Evolutionary conservation across 2,888 invertebrate genomes (phyloP).

Genomic region (Eupithecia abbreviata): DNA sequence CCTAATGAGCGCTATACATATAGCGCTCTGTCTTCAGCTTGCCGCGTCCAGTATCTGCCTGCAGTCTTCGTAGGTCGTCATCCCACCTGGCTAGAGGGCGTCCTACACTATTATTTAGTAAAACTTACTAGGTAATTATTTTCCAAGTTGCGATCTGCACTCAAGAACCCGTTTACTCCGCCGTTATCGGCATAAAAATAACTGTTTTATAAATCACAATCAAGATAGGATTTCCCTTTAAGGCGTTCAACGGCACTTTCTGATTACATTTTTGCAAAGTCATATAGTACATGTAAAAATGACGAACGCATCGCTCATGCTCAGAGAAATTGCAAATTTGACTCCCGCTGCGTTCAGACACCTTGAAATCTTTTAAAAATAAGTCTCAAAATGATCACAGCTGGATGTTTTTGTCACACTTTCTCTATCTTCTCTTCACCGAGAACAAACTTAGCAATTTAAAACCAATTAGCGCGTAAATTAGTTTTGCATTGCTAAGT

Average conservation of each 20-base stretch:
- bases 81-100: too few relatives aligned
- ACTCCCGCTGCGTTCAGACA: conserved; percentile 2
- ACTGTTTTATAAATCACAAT: not conserved
- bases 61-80: too few relatives aligned
- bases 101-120: too few relatives aligned
- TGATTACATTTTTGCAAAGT: conserved; percentile 6
- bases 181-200: not conserved
- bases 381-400: not conserved
- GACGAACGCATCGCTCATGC: not conserved
- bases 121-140: too few relatives aligned
- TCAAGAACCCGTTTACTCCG: too few relatives aligned
- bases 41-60: too few relatives aligned
- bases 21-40: too few relatives aligned
- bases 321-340: conserved; percentile 1
- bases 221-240: not conserved
- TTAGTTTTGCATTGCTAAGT: not conserved
- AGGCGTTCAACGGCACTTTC: conserved; percentile 7
- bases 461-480: not conserved
- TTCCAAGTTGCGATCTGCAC: too few relatives aligned
- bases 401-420: conserved; percentile 11
- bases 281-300: not conserved
- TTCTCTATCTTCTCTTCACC: not conserved
- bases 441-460: not conserved
- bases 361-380: not conserved
- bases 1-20: too few relatives aligned